phyloP scores from a whole-genome alignment of 2,797 vertebrate species.

The Oophaga sylvatica region DNA sequence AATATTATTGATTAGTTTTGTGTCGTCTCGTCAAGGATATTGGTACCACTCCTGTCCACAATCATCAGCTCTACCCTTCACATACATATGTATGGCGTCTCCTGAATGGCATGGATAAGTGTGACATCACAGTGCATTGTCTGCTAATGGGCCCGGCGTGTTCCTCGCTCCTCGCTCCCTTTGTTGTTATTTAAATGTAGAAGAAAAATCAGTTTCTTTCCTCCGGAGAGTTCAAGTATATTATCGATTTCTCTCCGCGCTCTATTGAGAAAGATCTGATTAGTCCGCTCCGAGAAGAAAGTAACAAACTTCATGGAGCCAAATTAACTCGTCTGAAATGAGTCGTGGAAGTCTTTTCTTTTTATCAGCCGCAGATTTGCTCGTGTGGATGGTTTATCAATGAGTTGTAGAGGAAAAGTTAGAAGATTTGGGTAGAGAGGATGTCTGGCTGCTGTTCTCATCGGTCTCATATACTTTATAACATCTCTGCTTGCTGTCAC shows the following conservation, averaged over 20 bases:
- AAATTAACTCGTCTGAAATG: slow-evolving; percentile 13
- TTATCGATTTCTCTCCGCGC: slow-evolving; percentile 15
- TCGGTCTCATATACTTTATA: too few species aligned
- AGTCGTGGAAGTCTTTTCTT: background rate
- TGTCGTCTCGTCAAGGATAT: too few species aligned
- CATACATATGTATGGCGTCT: background rate
- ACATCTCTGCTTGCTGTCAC: too few species aligned
- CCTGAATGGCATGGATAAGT: background rate
- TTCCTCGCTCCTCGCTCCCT: background rate
- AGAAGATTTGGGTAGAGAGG: too few species aligned
- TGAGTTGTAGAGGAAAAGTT: background rate
- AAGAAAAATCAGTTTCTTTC: slow-evolving; percentile 10
- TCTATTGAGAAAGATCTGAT: slow-evolving; percentile 24
- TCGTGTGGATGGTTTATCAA: background rate
- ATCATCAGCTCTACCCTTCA: background rate
- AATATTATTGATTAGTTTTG: too few species aligned
- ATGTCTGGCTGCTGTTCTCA: too few species aligned
- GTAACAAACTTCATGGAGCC: background rate
- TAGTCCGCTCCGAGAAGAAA: background rate
- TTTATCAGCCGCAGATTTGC: background rate
- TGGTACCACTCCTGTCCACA: too few species aligned
- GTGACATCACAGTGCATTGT: background rate
- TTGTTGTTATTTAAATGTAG: slow-evolving; percentile 20
- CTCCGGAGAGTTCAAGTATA: slow-evolving; percentile 11
- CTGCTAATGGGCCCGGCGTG: background rate